Conservation (phyloP, 1,140 invertebrate species). For the Littorina saxatilis region DNA sequence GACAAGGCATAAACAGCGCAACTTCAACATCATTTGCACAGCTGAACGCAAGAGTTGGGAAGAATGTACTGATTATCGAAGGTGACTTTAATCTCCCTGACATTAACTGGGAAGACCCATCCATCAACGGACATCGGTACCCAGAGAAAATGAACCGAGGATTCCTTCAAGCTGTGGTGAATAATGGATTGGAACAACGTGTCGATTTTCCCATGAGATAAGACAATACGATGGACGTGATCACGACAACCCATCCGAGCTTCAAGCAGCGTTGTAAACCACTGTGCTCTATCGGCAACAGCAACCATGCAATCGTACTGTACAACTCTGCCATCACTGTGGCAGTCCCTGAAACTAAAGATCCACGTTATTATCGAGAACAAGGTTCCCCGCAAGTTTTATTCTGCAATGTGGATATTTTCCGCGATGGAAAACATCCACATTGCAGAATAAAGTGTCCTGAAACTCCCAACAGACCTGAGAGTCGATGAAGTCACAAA, state of each 20-base stretch:
- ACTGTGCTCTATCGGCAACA: neutral
- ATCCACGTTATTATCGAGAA: no score
- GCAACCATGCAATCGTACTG: neutral
- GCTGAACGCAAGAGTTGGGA: neutral
- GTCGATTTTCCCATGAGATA: neutral
- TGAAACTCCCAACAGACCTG: no score
- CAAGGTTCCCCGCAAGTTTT: no score
- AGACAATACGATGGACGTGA: neutral
- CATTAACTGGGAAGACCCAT: neutral
- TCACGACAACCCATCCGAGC: neutral
- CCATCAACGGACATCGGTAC: neutral
- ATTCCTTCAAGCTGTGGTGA: neutral
- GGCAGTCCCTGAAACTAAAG: no score
- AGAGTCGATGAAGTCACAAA: no score
- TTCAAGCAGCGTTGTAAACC: neutral
- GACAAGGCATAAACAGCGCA: neutral
- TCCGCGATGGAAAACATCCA: no score
- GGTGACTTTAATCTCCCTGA: neutral
- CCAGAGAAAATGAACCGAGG: neutral
- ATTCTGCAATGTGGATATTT: no score
- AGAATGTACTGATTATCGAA: neutral
- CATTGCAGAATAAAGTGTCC: no score
- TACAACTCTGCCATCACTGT: neutral
- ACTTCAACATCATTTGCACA: neutral
- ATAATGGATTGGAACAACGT: neutral